Base-by-base conservation (phyloP, 2,797 vertebrate genomes). In the Crenichthys baileyi region DNA sequence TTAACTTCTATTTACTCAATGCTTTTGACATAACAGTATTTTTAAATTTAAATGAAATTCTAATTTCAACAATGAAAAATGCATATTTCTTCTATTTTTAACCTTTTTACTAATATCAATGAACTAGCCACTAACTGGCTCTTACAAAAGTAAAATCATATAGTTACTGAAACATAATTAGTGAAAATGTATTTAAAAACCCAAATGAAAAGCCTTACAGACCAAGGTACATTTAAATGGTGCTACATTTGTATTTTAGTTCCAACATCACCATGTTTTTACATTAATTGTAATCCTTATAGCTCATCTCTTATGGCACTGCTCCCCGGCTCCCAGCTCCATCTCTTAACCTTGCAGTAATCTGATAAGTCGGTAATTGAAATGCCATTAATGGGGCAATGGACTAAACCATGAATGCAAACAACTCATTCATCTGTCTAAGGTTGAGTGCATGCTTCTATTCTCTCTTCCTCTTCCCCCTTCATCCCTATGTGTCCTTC, bases 351-450 rank as follows among this genome's bases (percentile, higher is more conserved):
- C 20, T 80, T 82, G 61, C 73, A 67, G 77, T 92, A 89, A 92
- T 91, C 78, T 88, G 90, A 90, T 91, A 85, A 93, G 91, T 93
- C 89, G 80, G 91, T 94, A 88, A 90, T 63, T 88, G 78, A 94
- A 91, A 88, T 76, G 79, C 80, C 87, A 88, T 92, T 88, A 88
- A 82, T 20, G 48, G 76, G 77, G 61, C 76, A 83, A 85, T 15
- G 55, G 71, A 61, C 75, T 73, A 50, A 67, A 80, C 72, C 48
- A 41, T 72, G 39, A 83, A 77, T 73, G 72, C 73, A 85, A 85
- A 83, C 75, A 88, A 79, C 61, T 76, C 67, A 75, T 80, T 70
- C 22, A 67, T 83, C 36, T 15, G 31, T 79, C 36, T 75, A 67
- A 79, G n/a, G 51, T 58, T 22, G 60, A 61, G 74, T 18, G 8